These are phyloP conservation scores for Chromoteleia sp. DNA, from an alignment of 2,888 invertebrate genomes.

Conservation along the genomic window DNA sequence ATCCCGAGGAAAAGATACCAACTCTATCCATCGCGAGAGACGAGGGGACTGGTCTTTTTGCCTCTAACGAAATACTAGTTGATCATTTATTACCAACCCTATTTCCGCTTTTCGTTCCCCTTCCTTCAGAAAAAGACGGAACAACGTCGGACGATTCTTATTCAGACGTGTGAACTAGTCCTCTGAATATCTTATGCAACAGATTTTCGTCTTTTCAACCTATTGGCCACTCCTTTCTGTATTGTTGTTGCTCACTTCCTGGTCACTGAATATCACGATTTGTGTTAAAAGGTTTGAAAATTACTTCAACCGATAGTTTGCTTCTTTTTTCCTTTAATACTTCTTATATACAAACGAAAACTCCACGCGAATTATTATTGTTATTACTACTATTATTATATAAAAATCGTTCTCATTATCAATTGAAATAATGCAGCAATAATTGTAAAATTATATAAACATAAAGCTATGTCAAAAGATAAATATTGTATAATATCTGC, in stretches of 20 bases:
- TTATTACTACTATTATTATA: too few relatives aligned
- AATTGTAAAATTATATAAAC: too few relatives aligned
- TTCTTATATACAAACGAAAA: too few relatives aligned
- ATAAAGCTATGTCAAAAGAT: too few relatives aligned
- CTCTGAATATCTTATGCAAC: conserved; percentile 58
- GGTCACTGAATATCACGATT: conserved; percentile 64
- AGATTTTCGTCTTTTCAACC: conserved; percentile 53
- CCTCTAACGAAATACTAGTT: conserved; percentile 80
- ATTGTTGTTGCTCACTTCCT: conserved; percentile 60
- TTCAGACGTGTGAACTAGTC: conserved; percentile 68
- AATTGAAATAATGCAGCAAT: too few relatives aligned
- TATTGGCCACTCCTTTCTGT: conserved; percentile 53
- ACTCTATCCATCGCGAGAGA: conserved; percentile 62
- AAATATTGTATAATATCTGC: too few relatives aligned
- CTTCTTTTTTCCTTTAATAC: too few relatives aligned
- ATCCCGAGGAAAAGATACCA: conserved; percentile 80
- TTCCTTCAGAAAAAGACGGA: conserved; percentile 68
- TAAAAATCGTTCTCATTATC: too few relatives aligned
- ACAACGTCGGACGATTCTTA: conserved; percentile 63
- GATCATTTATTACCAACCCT: conserved; percentile 84
- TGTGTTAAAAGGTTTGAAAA: conserved; percentile 23
- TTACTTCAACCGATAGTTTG: conserved; percentile 4
- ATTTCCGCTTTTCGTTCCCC: conserved; percentile 77
- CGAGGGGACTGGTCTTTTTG: conserved; percentile 78
- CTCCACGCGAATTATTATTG: too few relatives aligned